Percentiles rank a stretch among this genome's conserved stretches.
Conservation (phyloP, 2,888 invertebrate species). For the Rhingia rostrata region DNA sequence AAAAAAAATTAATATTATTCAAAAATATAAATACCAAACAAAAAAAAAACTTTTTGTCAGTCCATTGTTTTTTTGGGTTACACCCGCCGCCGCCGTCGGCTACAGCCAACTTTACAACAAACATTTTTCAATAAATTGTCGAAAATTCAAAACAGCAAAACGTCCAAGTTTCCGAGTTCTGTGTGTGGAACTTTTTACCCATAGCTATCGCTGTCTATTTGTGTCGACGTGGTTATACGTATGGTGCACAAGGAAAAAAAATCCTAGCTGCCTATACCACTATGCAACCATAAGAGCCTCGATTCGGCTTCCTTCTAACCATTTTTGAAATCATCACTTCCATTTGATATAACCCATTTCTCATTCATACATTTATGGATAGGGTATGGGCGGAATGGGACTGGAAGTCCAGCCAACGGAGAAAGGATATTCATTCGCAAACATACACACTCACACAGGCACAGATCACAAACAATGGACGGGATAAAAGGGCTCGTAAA, state of each 20-base stretch:
- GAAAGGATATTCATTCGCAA: conserved; percentile 53
- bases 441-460: neutral
- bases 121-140: conserved; percentile 70
- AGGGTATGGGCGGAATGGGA: conserved; percentile 11
- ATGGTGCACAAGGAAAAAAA: neutral
- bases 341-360: conserved; percentile 73
- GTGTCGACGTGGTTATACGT: conserved; percentile 19
- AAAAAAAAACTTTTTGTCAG: conserved; percentile 33
- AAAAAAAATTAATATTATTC: conserved; percentile 9
- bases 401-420: conserved; percentile 47
- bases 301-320: conserved; percentile 9
- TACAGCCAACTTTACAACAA: conserved; percentile 50
- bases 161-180: conserved; percentile 59
- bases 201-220: conserved; percentile 17
- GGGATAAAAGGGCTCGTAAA: conserved; percentile 69
- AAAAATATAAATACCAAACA: conserved; percentile 30
- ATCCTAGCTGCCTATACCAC: neutral
- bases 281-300: conserved; percentile 15
- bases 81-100: conserved; percentile 4
- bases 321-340: conserved; percentile 56
- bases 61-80: conserved; percentile 55
- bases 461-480: conserved; percentile 63
- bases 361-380: conserved; percentile 62
- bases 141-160: conserved; percentile 61
- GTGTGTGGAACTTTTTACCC: conserved; percentile 38